phyloP scores from a whole-genome alignment of 1,140 invertebrate genomes.

The Dryas iulia region DNA sequence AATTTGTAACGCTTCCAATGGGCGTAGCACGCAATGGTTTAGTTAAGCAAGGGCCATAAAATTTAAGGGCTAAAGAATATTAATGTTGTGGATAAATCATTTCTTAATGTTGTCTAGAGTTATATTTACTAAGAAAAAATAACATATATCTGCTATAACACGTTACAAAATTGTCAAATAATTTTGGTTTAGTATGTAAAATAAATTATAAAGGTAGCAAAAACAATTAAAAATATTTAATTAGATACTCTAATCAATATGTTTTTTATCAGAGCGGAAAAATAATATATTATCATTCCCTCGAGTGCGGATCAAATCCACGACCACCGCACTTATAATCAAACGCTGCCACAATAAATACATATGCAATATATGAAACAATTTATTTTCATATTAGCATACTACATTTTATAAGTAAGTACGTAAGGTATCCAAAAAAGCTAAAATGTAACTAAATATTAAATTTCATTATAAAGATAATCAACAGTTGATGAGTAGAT shows the following conservation, averaged over 20 bases:
- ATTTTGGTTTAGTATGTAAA: background rate
- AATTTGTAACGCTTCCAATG: slow-evolving; percentile 59
- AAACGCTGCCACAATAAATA: too few relatives aligned
- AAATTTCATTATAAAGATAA: background rate
- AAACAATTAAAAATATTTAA: too few relatives aligned
- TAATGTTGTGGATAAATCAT: slow-evolving; percentile 25
- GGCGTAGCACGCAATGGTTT: slow-evolving; percentile 57
- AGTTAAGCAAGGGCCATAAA: slow-evolving; percentile 48
- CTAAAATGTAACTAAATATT: slow-evolving; percentile 9
- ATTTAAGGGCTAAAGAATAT: slow-evolving; percentile 36
- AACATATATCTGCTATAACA: background rate
- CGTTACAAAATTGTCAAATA: background rate
- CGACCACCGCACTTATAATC: too few relatives aligned
- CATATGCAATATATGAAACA: too few relatives aligned
- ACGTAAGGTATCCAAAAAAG: background rate
- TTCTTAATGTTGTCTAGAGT: background rate
- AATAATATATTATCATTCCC: too few relatives aligned
- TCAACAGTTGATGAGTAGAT: slow-evolving; percentile 13
- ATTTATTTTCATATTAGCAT: too few relatives aligned
- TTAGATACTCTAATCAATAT: too few relatives aligned
- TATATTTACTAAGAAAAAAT: background rate
- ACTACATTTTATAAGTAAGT: too few relatives aligned
- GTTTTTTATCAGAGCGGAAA: too few relatives aligned
- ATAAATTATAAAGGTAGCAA: background rate
- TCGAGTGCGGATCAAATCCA: too few relatives aligned